phyloP scores from a whole-genome alignment of 2,113 vertebrate genomes.

The Rhynchomys soricoides region DNA sequence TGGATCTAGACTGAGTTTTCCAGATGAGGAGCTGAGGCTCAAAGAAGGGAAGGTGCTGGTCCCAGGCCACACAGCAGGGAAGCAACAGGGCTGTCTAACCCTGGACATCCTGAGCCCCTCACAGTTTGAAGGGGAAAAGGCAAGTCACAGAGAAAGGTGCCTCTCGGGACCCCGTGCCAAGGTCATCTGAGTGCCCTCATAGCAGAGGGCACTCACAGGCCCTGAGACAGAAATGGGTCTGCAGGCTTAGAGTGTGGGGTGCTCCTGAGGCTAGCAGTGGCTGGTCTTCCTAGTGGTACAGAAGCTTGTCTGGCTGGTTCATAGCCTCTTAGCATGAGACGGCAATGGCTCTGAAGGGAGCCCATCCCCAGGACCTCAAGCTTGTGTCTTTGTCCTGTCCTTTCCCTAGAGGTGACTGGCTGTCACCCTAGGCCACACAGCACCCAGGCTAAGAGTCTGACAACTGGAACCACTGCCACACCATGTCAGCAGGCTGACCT shows the following conservation, averaged over 20 bases:
- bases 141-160: neutral
- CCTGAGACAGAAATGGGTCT: neutral
- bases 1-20: neutral
- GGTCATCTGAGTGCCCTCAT: neutral
- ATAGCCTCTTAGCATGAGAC: neutral
- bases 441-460: neutral
- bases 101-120: neutral
- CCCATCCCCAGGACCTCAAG: neutral
- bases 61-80: neutral
- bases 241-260: neutral
- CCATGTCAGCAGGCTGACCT: neutral
- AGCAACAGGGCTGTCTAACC: neutral
- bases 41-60: conserved; percentile 9
- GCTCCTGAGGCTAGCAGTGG: neutral
- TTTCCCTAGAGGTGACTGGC: neutral
- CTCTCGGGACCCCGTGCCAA: neutral
- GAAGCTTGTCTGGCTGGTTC: neutral
- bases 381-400: neutral
- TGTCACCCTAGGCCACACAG: neutral
- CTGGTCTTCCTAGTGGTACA: no score
- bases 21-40: neutral
- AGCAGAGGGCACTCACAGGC: neutral
- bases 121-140: neutral
- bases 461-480: neutral
- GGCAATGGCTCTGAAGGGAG: neutral